Conservation (phyloP, 2,113 vertebrate species). For the Tragelaphus scriptus region DNA sequence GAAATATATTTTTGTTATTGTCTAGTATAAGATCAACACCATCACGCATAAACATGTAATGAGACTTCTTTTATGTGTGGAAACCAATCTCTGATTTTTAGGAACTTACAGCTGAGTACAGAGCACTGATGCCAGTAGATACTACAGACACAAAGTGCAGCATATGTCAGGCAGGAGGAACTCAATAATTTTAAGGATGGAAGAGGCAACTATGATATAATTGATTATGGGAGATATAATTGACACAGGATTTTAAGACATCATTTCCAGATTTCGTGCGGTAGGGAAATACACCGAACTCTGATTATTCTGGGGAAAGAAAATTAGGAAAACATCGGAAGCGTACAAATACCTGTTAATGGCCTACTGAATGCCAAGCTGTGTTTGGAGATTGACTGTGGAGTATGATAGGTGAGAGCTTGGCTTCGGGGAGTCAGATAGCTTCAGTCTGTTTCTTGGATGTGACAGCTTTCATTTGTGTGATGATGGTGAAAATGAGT, state of each 20-base stretch:
- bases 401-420: neutral
- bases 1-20: neutral
- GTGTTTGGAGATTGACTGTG: neutral
- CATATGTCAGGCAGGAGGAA: neutral
- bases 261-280: neutral
- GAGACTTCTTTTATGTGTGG: neutral
- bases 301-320: conserved; percentile 1
- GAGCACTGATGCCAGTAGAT: neutral
- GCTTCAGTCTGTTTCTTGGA: neutral
- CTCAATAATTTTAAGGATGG: neutral
- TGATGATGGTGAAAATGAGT: neutral
- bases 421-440: neutral
- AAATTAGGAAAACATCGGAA: neutral
- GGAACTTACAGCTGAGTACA: neutral
- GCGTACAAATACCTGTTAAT: neutral
- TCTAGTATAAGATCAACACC: neutral
- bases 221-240: neutral
- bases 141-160: neutral
- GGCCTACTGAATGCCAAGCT: neutral
- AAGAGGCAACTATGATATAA: neutral
- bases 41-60: neutral
- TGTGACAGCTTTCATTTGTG: neutral
- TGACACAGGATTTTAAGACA: neutral
- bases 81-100: neutral
- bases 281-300: neutral